These are phyloP conservation scores for Thereva nobilitata DNA, from an alignment of 2,888 invertebrate species.

Conservation along the genomic window DNA sequence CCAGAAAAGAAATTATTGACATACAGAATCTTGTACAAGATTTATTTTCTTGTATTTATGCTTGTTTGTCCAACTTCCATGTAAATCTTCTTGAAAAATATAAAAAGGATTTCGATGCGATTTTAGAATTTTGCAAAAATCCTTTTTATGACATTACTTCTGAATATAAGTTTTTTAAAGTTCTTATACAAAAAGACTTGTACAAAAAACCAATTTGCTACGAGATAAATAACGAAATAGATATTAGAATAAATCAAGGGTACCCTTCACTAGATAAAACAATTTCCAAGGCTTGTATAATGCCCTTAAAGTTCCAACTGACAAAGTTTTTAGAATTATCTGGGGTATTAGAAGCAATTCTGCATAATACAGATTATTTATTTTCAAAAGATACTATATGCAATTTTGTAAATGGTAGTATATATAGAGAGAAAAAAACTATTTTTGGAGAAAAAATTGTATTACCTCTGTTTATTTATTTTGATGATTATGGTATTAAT, in stretches of 20 bases:
- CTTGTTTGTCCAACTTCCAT: too few species aligned
- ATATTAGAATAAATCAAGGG: background rate
- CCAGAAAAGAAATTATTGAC: too few species aligned
- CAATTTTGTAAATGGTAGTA: too few species aligned
- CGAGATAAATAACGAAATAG: conserved; percentile 3
- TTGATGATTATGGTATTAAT: conserved; percentile 38
- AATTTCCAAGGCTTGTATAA: conserved; percentile 8
- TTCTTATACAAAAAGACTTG: conserved; percentile 5
- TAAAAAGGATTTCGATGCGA: too few species aligned
- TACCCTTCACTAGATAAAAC: background rate
- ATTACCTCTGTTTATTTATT: conserved; percentile 24
- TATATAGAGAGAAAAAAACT: conserved; percentile 10
- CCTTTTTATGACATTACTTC: conserved; percentile 12
- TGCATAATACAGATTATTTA: background rate
- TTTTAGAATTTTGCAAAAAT: conserved; percentile 14
- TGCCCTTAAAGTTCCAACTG: conserved; percentile 29
- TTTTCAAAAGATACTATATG: too few species aligned
- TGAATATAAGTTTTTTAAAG: conserved; percentile 22
- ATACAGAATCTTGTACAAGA: too few species aligned
- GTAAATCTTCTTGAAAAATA: too few species aligned
- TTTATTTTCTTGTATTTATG: too few species aligned
- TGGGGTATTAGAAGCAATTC: conserved; percentile 8
- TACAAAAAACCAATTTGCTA: background rate
- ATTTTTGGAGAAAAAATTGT: background rate
- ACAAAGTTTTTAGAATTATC: conserved; percentile 18